Base-by-base conservation (phyloP, 2,797 vertebrate genomes). In the Arnoldichthys spilopterus region DNA sequence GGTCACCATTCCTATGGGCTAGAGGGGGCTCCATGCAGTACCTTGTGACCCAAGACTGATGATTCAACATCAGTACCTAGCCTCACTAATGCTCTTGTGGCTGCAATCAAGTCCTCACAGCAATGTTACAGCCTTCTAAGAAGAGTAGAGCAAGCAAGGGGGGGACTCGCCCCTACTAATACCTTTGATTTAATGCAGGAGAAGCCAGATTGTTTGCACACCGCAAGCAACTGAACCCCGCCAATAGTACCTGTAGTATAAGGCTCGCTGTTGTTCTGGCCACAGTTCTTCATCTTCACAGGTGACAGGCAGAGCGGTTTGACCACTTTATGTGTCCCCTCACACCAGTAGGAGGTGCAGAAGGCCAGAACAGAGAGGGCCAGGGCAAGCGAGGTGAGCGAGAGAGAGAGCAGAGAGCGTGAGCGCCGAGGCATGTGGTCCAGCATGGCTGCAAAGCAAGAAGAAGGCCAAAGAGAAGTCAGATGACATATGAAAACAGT, bases 311-410 rank as follows among this genome's bases (percentile, higher is more conserved):
- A 96, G 77, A 95, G 94, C 0, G 94, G 95, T 87, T 95, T 96
- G 30, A 96, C 94, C 88, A 96, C 94, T 87, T 95, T 96, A 89
- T 96, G 95, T 0, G 93, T 95, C 43, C 95, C 95, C 86, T 95
- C 94, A 69, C 94, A 95, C 95, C 95, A 96, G 89, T 96, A 96
- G 43, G 94, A 95, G 51, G 95, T 96, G 88, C 92, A 93, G 73
- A 96, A 93, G 30, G 95, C 95, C 75, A 95, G 90, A 83, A 95
- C 92, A 54, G 95, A 96, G 64, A 95, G 92, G 53, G 90, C 89
- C 78, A 95, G 92, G 22, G 94, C 94, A 78, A 96, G 85, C 63
- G 92, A 86, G 88, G 93, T 95, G 83, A 96, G 87, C 47, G 91
- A 88, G 83, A 96, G 91, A 76, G 94, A 95, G 64, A 96, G 91